Conservation (phyloP, 2,797 vertebrate genomes). For the Austrolebias charrua region DNA sequence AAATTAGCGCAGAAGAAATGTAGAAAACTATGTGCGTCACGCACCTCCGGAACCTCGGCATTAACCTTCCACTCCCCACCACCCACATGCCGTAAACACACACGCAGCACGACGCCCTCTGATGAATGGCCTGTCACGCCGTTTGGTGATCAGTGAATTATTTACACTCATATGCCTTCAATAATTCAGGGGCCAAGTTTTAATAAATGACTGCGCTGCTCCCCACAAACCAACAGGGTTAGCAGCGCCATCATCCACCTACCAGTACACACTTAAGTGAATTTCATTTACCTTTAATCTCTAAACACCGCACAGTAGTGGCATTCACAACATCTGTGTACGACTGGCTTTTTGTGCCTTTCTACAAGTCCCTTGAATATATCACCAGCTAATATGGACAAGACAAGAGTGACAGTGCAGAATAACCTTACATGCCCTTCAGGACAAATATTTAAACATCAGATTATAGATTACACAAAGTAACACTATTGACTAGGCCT, state of each 20-base stretch:
- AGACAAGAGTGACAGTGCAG: neutral
- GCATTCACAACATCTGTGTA: neutral
- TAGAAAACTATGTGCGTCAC: neutral
- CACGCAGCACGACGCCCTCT: conserved; percentile 55
- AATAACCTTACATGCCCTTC: neutral
- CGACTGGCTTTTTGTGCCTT: neutral
- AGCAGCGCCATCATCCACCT: conserved; percentile 16
- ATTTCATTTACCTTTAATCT: neutral
- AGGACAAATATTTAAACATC: too few relatives aligned
- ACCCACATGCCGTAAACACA: conserved; percentile 2
- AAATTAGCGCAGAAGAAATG: conserved; percentile 30
- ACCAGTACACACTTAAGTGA: neutral
- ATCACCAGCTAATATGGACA: neutral
- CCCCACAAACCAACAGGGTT: conserved; percentile 47
- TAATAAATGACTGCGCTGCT: conserved; percentile 83
- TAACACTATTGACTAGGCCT: too few relatives aligned
- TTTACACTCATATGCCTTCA: conserved; percentile 90
- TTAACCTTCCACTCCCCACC: conserved; percentile 20
- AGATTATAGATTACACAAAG: too few relatives aligned
- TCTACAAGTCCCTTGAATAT: neutral
- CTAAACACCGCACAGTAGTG: neutral
- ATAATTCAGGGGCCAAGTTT: conserved; percentile 88
- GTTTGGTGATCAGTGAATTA: conserved; percentile 92
- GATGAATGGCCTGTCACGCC: conserved; percentile 90
- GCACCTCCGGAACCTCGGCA: neutral